Evolutionary conservation across 2,888 invertebrate genomes (phyloP), one percentile per base, ranked within the genome.

Genomic region (Campoplex nolae): DNA sequence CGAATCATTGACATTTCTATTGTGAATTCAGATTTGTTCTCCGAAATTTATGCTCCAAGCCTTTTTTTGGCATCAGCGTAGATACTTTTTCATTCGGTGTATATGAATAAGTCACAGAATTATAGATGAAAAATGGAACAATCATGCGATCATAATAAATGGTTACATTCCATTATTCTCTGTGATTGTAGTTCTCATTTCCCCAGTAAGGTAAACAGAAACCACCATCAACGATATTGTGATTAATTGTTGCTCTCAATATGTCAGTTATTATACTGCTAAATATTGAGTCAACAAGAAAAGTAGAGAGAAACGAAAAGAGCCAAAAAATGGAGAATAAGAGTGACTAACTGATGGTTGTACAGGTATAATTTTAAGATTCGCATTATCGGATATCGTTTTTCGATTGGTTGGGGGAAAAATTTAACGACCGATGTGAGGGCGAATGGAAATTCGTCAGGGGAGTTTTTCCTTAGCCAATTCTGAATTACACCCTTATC

Each of bases 321-420:
- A 32, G 51, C 28, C 23, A 48, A 67, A 51, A 51, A 35, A 48
- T 35, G 35, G 18, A 13, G 13, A 67, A 28, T 35, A 51, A 65
- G 48, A 51, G 32, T 58, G 77, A 77, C 62, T 73, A 68, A 78
- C 16, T 81, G 78, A 54, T 86, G 62, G 70, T 48, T 86, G 78
- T 75, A 79, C 79, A 79, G 67, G 71, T 71, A 86, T 86, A 78
- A 83, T 75, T 75, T 81, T 88, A 90, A 89, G 90, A 90, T 91
- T 93, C 91, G 91, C 90, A 90, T 91, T 92, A 92, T 92, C 90
- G 91, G 91, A 92, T 92, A 92, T 92, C 90, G 92, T 92, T 93
- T 93, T 92, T 89, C 93, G 90, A 92, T 92, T 91, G 90, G 89
- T 89, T 87, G 88, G 42, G 62, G 87, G 85, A 87, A 88, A 89